Evolutionary conservation across 2,797 vertebrate genomes (phyloP), one percentile per base, ranked within the genome.

Genomic region (Euthynnus affinis): DNA sequence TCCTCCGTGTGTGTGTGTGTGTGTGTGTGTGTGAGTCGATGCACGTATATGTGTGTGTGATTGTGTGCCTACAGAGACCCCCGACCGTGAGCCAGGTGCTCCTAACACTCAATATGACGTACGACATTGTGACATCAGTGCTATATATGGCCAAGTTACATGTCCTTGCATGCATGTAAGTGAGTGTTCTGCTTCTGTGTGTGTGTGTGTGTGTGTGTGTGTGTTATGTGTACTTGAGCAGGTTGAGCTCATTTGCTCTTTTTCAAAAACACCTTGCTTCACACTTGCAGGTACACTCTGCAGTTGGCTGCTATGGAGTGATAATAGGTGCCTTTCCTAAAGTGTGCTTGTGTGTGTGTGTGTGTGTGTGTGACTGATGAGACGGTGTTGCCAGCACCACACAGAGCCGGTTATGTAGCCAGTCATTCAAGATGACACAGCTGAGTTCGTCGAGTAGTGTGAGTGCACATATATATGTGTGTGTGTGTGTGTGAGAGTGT

Each of bases 81-180:
- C 80, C 23, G 3, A 63, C 71, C 73, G 81, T 7, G 62, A 5
- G 42, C 84, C 84, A 89, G 85, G 86, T 91, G 84, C 87, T 86
- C 58, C 48, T 60, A 78, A 84, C 44, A 55, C 73, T 74, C 55
- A 2, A 60, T 76, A 32, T 87, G 86, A 81, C 58, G 59, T 78
- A 74, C 2, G 1, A 25, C 61, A 22, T 42, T n/a, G 75, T 78
- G 74, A 86, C 74, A 86, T 83, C 78, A 60, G n/a, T 66, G 77
- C 82, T 81, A 81, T 85, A 78, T 81, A 84, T 80, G 79, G 80
- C 63, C 6, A 17, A 5, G 46, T 51, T 22, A 2, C 74, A 77
- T 57, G 74, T 48, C 80, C 68, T 81, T 69, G 76, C 29, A 14
- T 80, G 57, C 63, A 25, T 61, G 18, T 42, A 42, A 42, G 40